A percentile compares a stretch with the other conserved stretches of the same genome.
These are phyloP conservation scores for Phenganax stokvisi DNA, from an alignment of 92 coral and sea anemone genomes.

Conservation along the genomic window DNA sequence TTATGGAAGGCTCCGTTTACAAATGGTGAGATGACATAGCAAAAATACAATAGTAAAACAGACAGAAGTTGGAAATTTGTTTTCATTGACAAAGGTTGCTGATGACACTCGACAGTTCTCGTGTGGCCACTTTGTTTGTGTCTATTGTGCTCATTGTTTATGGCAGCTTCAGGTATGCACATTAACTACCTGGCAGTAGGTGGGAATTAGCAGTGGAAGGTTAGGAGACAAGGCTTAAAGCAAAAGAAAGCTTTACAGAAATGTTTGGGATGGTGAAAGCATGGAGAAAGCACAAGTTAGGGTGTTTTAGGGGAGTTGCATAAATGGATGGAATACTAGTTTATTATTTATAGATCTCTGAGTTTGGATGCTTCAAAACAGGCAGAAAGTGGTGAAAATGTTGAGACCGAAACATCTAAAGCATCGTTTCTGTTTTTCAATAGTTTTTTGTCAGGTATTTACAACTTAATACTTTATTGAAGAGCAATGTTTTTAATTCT, in stretches of 20 bases:
- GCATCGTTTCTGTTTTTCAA: slow-evolving; percentile 23
- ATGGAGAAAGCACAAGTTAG: neutral
- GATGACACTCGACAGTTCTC: slow-evolving; percentile 75
- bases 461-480: neutral
- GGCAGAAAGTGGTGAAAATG: slow-evolving; percentile 58
- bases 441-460: slow-evolving; percentile 20
- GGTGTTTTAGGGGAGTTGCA: neutral
- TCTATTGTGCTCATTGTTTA: slow-evolving; percentile 85
- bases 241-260: no score
- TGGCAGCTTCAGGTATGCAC: slow-evolving; percentile 84
- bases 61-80: neutral
- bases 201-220: neutral
- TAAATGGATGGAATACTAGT: neutral
- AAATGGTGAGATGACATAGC: neutral
- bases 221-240: no score
- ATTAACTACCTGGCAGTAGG: neutral
- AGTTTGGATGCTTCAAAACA: slow-evolving; percentile 65
- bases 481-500: neutral
- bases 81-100: slow-evolving; percentile 58
- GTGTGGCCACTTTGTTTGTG: slow-evolving; percentile 74
- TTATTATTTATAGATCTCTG: slow-evolving; percentile 56
- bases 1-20: slow-evolving; percentile 13
- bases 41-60: no score
- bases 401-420: slow-evolving; percentile 37
- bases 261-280: no score